Evolutionary conservation across 2,888 invertebrate species (phyloP).

Genomic region (Drosophila neotestacea): DNA sequence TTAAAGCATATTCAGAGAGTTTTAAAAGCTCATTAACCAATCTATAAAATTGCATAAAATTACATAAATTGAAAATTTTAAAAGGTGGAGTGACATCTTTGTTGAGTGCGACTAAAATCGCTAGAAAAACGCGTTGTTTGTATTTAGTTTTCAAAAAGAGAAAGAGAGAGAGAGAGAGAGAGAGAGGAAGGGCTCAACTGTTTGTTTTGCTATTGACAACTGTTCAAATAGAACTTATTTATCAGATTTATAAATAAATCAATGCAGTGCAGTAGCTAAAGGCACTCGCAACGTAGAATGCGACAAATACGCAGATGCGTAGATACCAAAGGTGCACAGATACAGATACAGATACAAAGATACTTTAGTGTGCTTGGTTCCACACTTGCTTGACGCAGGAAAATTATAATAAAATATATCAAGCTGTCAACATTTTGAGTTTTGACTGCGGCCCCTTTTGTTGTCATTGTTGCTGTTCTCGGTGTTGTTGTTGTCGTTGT

Average conservation of each 20-base stretch:
- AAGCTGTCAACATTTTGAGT: constrained; percentile 79
- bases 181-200: constrained; percentile 27
- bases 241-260: constrained; percentile 76
- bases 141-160: not conserved
- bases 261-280: constrained; percentile 53
- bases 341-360: constrained; percentile 25
- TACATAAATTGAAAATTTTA: not conserved
- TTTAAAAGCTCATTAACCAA: constrained; percentile 9
- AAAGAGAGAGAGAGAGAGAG: not conserved
- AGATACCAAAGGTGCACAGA: constrained; percentile 24
- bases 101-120: not conserved
- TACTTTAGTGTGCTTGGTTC: constrained; percentile 36
- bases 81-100: not conserved
- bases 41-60: constrained; percentile 9
- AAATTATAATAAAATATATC: constrained; percentile 82
- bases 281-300: constrained; percentile 46
- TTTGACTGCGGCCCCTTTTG: constrained; percentile 62
- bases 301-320: constrained; percentile 37
- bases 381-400: constrained; percentile 52
- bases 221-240: constrained; percentile 67
- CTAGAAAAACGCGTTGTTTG: constrained; percentile 19
- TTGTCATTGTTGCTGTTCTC: constrained; percentile 52
- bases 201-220: constrained; percentile 69
- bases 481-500: constrained; percentile 45
- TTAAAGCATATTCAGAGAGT: constrained; percentile 4